A percentile compares a stretch with the other conserved stretches of the same genome.
Conservation (phyloP, 2,113 vertebrate species). For the Barnardius zonarius region DNA sequence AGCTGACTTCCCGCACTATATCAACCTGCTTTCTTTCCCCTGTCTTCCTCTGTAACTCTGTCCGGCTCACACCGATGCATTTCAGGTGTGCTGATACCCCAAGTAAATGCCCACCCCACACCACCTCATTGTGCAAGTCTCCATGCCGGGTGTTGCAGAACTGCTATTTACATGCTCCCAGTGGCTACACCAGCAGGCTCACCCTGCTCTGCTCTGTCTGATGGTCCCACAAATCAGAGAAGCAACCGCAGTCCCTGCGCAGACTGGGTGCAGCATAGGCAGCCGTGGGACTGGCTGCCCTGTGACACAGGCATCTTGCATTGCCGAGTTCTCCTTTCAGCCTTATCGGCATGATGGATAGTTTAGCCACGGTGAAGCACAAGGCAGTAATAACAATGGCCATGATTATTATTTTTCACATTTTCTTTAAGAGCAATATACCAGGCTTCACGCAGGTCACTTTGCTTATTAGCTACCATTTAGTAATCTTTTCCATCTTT, state of each 20-base stretch:
- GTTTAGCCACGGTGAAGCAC: constrained; percentile 16
- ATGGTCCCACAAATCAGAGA: not conserved
- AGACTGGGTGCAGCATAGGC: not conserved
- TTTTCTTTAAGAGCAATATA: constrained; percentile 37
- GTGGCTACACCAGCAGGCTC: not conserved
- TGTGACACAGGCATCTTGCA: not conserved
- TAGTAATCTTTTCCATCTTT: constrained; percentile 25
- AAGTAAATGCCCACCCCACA: not conserved
- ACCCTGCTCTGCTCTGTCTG: not conserved
- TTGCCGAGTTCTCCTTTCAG: constrained; percentile 18
- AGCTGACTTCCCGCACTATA: not conserved
- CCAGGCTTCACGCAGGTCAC: not conserved
- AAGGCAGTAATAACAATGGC: constrained; percentile 30
- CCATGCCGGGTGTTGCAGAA: not conserved
- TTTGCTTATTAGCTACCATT: constrained; percentile 42
- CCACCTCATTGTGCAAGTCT: not conserved
- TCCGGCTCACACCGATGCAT: not conserved
- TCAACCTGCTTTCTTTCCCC: not conserved
- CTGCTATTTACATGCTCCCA: not conserved
- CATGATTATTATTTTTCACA: constrained; percentile 10
- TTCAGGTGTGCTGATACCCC: not conserved
- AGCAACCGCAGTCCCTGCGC: not conserved
- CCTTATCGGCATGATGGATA: constrained; percentile 56
- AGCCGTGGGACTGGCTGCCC: not conserved
- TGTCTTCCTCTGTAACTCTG: not conserved